Evolutionary conservation across 2,113 vertebrate species (phyloP), one percentile per base, ranked within the genome.

Genomic region (Nibea coibor): DNA sequence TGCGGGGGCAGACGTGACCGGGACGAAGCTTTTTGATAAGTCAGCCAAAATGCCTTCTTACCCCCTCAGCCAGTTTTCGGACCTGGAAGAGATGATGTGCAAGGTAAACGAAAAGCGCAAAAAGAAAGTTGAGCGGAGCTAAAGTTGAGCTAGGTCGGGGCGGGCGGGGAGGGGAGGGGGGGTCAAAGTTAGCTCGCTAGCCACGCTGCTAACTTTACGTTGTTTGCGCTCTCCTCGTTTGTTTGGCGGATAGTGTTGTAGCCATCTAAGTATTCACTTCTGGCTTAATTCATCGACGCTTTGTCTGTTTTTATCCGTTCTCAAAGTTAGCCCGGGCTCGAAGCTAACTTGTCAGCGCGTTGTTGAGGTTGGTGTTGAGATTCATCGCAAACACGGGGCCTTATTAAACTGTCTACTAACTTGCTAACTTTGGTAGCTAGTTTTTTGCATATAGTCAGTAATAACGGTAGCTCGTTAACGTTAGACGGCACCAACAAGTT

Each of bases 11-110:
- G 82, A 81, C 70, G 47, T 61, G 70, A 86, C 47, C 66, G 39
- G 14, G 53, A 75, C 85, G 28, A 66, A 68, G 64, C 35, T 39
- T 3, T 81, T 73, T 14, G 43, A 56, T 16, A 67, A 19, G 56
- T 56, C 73, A 31, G 35, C 86, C 88, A 85, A 53, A 24, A 93
- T 95, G 94, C 95, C 93, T 14, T 94, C 94, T n/a, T 92, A 89
- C 85, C 88, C 90, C 17, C 79, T 90, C 26, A 86, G 88, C 82
- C 92, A 93, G 78, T 92, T 93, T 22, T 42, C 87, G 2, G 93
- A 94, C 65, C 80, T 93, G 81, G 94, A 95, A 24, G 93, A 95
- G 53, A 86, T 93, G 78, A 84, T 95, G 91, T 92, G 91, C 87
- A 94, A 94, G 94, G 95, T 95, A 93, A 88, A 45, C 0, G 31